Evolutionary conservation across 2,797 vertebrate genomes (phyloP).

Genomic region (Pelochelys cantorii): DNA sequence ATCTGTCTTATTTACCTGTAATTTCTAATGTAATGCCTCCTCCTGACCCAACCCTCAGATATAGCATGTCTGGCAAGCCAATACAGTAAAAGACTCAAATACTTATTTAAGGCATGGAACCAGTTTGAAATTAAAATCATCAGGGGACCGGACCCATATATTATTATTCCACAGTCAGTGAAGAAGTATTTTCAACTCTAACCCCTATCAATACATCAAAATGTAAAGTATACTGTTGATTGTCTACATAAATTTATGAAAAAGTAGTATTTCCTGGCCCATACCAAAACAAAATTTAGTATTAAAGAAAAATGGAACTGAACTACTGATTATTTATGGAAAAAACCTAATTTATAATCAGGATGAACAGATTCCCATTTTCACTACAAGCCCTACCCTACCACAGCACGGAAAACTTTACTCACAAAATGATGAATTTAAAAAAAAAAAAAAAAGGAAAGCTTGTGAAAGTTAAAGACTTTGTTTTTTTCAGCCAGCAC

Average conservation of each 20-base stretch:
- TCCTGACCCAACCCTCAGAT: neutral
- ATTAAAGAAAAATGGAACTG: neutral
- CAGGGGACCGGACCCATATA: neutral
- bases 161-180: neutral
- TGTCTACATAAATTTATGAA: neutral
- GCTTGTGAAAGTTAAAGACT: neutral
- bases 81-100: neutral
- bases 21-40: neutral
- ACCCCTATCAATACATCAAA: neutral
- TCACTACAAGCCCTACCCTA: neutral
- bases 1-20: neutral
- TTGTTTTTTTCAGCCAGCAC: neutral
- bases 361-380: neutral
- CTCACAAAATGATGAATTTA: neutral
- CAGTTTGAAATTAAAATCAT: neutral
- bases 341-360: neutral
- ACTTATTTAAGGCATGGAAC: neutral
- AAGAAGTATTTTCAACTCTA: neutral
- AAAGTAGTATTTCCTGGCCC: neutral
- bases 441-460: neutral
- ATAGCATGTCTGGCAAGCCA: constrained; percentile 12
- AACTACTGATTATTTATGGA: neutral
- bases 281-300: neutral
- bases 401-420: neutral
- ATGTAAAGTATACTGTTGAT: neutral